Evolutionary conservation across 2,888 invertebrate species (phyloP).

Genomic region (Xanthia icteritia): DNA sequence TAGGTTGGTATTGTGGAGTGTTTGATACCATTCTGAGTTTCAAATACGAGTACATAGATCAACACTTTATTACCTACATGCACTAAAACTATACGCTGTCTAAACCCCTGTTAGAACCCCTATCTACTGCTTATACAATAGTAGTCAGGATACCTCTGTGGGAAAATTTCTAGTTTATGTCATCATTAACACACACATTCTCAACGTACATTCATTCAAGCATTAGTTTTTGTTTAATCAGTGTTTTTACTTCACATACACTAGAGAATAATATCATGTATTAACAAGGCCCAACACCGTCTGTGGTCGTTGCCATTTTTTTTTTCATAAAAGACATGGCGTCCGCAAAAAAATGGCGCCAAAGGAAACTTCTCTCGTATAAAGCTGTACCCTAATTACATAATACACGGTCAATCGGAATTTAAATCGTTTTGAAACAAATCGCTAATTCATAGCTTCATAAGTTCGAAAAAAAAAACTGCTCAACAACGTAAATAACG

Average conservation of each 20-base stretch:
- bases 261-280: not conserved
- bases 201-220: not conserved
- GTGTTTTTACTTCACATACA: slow-evolving; percentile 26
- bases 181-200: slow-evolving; percentile 20
- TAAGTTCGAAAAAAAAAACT: no score
- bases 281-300: slow-evolving; percentile 18
- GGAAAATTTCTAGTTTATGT: slow-evolving; percentile 12
- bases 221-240: slow-evolving; percentile 8
- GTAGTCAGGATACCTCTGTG: slow-evolving; percentile 1
- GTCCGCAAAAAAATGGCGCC: slow-evolving; percentile 2
- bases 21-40: not conserved
- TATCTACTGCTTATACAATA: not conserved
- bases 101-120: not conserved
- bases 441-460: no score
- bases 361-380: not conserved
- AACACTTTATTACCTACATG: not conserved
- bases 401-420: no score
- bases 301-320: slow-evolving; percentile 28
- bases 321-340: not conserved
- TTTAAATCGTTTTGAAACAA: no score
- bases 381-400: no score
- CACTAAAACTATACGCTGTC: not conserved
- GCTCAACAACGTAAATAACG: no score
- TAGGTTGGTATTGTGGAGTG: no score
- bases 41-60: not conserved